Evolutionary conservation across 2,797 vertebrate species (phyloP).

Genomic region (Neopelma chrysocephalum): DNA sequence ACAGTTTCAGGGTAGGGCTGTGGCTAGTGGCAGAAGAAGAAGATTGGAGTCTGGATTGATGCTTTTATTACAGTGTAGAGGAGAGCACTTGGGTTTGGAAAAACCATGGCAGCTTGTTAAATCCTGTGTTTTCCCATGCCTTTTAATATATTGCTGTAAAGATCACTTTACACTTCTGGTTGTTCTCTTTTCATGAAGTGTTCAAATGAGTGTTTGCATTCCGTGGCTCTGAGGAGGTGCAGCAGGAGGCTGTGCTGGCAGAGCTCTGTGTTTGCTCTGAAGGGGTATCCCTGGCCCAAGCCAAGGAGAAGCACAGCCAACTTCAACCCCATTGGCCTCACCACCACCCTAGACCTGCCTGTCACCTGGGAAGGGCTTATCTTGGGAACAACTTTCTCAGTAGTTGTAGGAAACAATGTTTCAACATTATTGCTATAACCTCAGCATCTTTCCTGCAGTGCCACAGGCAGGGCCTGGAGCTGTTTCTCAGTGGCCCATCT

Average conservation of each 20-base stretch:
- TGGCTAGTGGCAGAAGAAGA: background rate
- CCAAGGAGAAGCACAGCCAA: accelerated
- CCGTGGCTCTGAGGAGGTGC: background rate
- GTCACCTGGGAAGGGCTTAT: background rate
- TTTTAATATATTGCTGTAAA: background rate
- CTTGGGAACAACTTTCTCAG: background rate
- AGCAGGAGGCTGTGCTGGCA: background rate
- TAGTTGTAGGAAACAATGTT: background rate
- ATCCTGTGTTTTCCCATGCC: background rate
- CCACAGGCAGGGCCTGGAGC: background rate
- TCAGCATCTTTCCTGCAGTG: background rate
- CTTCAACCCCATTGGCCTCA: background rate
- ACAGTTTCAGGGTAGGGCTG: background rate
- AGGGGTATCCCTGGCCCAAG: accelerated
- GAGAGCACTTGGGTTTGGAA: background rate
- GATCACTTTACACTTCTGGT: background rate
- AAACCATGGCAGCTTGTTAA: background rate
- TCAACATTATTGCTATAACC: background rate
- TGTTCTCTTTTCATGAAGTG: background rate
- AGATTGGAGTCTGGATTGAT: background rate
- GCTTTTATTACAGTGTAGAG: background rate
- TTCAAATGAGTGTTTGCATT: background rate
- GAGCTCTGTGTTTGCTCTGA: background rate
- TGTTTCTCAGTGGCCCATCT: background rate
- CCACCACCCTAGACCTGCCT: accelerated